Conservation (phyloP, 37 sponge, comb jelly and placozoan species). For the Ephydatia muelleri region DNA sequence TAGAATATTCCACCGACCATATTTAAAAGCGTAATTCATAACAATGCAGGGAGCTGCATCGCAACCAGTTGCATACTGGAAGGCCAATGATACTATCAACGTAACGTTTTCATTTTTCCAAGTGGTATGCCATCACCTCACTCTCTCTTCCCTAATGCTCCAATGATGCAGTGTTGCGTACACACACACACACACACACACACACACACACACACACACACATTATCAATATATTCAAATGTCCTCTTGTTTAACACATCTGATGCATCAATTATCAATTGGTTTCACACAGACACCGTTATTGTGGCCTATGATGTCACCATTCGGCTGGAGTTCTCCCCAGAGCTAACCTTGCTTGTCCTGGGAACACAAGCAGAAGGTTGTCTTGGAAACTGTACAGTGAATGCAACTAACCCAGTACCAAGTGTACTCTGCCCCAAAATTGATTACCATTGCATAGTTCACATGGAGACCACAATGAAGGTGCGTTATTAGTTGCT, state of each 20-base stretch:
- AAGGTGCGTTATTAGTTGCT: neutral
- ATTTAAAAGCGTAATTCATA: no score
- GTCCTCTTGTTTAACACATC: no score
- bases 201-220: no score
- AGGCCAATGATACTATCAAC: neutral
- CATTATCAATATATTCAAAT: no score
- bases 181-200: no score
- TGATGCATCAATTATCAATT: no score
- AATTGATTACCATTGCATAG: neutral
- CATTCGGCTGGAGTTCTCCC: neutral
- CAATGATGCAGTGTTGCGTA: no score
- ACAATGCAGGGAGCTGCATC: neutral
- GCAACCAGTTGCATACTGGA: neutral
- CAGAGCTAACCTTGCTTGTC: neutral
- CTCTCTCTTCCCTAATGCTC: no score
- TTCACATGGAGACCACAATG: neutral
- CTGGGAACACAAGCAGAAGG: neutral
- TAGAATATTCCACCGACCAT: neutral
- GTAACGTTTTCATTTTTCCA: neutral
- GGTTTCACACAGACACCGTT: neutral
- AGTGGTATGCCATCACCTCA: neutral
- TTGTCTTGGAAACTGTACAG: neutral
- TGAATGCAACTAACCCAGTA: neutral
- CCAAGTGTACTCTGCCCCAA: neutral
- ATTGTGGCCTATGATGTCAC: neutral